A percentile compares a stretch with the other conserved stretches of the same genome.
phyloP scores from a whole-genome alignment of 2,888 invertebrate species.

The Chesias legatella region DNA sequence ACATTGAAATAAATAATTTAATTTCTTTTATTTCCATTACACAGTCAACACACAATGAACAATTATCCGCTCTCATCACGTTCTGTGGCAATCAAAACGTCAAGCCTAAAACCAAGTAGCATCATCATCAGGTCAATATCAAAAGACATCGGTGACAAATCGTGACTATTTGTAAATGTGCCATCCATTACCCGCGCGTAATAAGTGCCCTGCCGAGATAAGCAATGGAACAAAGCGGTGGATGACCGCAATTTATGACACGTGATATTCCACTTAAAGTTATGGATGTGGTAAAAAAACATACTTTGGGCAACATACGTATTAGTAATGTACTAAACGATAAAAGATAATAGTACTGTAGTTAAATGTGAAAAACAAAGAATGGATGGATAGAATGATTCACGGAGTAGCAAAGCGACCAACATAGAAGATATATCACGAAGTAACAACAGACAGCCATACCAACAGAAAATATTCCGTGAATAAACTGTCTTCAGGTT shows the following conservation, averaged over 20 bases:
- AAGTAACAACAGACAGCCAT: too few relatives aligned
- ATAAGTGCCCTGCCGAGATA: constrained; percentile 37
- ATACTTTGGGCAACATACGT: constrained; percentile 33
- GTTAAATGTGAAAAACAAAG: too few relatives aligned
- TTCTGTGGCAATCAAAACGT: constrained; percentile 26
- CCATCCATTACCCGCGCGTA: constrained; percentile 50
- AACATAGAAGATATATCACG: too few relatives aligned
- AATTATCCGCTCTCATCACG: too few relatives aligned
- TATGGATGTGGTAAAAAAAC: constrained; percentile 7
- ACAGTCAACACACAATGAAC: neutral
- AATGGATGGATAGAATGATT: too few relatives aligned
- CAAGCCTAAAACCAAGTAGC: constrained; percentile 22
- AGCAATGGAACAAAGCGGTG: constrained; percentile 39
- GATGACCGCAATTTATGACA: constrained; percentile 36
- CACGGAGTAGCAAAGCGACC: too few relatives aligned
- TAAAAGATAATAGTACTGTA: too few relatives aligned
- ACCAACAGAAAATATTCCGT: too few relatives aligned
- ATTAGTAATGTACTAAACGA: too few relatives aligned
- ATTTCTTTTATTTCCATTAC: too few relatives aligned
- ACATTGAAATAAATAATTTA: constrained; percentile 26
- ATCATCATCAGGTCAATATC: constrained; percentile 8
- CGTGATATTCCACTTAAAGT: constrained; percentile 10
- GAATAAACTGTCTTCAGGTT: too few relatives aligned
- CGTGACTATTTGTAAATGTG: constrained; percentile 56
- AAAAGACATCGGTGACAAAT: constrained; percentile 35